Evolutionary conservation across 2,113 vertebrate genomes (phyloP).

Genomic region (Microtus richardsoni): DNA sequence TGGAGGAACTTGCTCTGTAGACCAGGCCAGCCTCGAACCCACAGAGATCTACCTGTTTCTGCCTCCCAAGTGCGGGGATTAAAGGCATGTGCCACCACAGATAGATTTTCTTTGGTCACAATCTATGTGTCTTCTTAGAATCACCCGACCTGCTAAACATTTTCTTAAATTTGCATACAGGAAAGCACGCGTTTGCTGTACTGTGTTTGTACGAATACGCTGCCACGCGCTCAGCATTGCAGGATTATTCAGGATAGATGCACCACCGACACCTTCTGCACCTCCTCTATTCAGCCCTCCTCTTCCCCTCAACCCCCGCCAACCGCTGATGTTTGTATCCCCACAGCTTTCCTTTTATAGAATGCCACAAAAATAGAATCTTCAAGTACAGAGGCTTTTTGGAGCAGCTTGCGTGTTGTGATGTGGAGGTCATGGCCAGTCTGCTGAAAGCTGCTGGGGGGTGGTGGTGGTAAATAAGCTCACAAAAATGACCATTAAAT

Average conservation of each 20-base stretch:
- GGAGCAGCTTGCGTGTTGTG: neutral
- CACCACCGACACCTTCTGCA: neutral
- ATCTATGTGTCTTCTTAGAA: neutral
- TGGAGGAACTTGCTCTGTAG: too few relatives aligned
- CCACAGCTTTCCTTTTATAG: slow-evolving; percentile 9
- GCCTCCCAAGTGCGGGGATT: too few relatives aligned
- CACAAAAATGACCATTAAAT: neutral
- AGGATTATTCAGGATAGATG: neutral
- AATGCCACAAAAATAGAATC: neutral
- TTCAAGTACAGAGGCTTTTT: neutral
- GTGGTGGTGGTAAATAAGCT: neutral
- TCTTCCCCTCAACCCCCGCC: neutral
- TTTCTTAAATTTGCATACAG: neutral
- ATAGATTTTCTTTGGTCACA: neutral
- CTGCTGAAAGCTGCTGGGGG: neutral
- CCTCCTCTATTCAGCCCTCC: neutral
- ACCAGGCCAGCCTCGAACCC: too few relatives aligned
- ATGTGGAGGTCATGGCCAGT: neutral
- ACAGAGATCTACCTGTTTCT: too few relatives aligned
- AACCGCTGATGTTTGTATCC: neutral
- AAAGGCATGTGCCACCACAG: too few relatives aligned
- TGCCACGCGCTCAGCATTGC: neutral
- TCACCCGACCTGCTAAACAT: neutral
- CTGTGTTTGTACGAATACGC: neutral
- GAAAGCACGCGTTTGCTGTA: neutral